These are phyloP conservation scores for Tridacna crocea DNA, from an alignment of 2,888 invertebrate genomes.

Conservation along the genomic window DNA sequence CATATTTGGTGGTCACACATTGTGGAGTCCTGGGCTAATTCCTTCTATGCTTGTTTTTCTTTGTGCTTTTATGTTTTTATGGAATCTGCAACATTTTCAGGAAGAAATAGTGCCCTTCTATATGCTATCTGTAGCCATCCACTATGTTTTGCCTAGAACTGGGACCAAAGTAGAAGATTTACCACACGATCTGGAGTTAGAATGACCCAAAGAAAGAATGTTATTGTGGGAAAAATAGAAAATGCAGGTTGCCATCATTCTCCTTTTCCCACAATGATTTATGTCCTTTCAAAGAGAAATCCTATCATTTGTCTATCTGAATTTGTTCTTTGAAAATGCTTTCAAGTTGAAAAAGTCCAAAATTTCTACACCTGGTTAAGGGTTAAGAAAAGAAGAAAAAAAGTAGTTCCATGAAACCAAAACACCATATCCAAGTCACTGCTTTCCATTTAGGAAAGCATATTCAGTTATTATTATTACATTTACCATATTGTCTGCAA, in stretches of 20 bases:
- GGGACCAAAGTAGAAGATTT: too few relatives aligned
- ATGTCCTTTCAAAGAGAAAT: background rate
- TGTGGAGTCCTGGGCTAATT: constrained; percentile 15
- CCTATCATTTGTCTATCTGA: background rate
- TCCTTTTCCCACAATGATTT: constrained; percentile 13
- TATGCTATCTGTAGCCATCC: background rate
- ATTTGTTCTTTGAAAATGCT: background rate
- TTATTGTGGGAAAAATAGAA: background rate
- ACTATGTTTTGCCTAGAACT: background rate
- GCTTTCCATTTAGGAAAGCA: too few relatives aligned
- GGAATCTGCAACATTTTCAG: background rate
- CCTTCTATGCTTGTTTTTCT: background rate
- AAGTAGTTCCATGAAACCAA: too few relatives aligned
- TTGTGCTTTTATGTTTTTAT: background rate
- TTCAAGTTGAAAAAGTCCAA: background rate
- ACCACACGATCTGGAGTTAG: too few relatives aligned
- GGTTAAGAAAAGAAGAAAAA: background rate
- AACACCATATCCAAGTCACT: too few relatives aligned
- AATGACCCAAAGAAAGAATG: too few relatives aligned
- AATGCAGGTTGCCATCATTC: background rate
- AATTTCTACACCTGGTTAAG: background rate
- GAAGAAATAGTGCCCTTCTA: background rate
- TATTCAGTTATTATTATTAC: too few relatives aligned
- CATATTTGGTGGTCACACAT: constrained; percentile 2
- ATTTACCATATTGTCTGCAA: too few relatives aligned